Percentiles rank a stretch among this genome's conserved stretches.
Evolutionary conservation across 1,140 invertebrate species (phyloP).

Genomic region (Tetramorium parvispinum): DNA sequence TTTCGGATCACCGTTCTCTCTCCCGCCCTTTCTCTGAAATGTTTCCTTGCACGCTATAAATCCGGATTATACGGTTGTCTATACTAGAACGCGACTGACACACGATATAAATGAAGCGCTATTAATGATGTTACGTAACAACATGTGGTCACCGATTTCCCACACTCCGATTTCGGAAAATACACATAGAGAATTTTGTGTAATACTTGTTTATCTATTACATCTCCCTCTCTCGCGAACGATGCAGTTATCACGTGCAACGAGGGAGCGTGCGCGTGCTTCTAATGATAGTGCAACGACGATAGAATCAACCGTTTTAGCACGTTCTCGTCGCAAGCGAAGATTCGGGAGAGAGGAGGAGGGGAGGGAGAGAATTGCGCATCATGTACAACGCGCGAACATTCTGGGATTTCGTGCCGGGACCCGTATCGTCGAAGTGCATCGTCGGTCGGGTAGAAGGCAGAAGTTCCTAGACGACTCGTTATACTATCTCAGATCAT

Average conservation of each 20-base stretch:
- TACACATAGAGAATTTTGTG: slow-evolving; percentile 21
- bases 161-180: not conserved
- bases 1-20: not conserved
- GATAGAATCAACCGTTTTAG: slow-evolving; percentile 43
- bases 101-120: slow-evolving; percentile 11
- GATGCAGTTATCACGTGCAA: slow-evolving; percentile 25
- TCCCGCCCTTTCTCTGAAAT: not conserved
- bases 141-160: not conserved
- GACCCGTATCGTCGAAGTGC: slow-evolving; percentile 15
- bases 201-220: not conserved
- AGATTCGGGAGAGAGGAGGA: not conserved
- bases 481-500: slow-evolving; percentile 72
- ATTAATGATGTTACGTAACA: slow-evolving; percentile 29
- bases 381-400: slow-evolving; percentile 16
- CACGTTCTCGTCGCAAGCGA: slow-evolving; percentile 28
- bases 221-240: not conserved
- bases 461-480: slow-evolving; percentile 56
- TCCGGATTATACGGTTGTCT: slow-evolving; percentile 33
- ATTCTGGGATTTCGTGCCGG: slow-evolving; percentile 29
- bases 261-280: not conserved
- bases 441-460: slow-evolving; percentile 24
- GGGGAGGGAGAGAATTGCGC: not conserved
- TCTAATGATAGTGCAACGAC: slow-evolving; percentile 16
- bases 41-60: slow-evolving; percentile 25
- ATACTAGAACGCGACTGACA: slow-evolving; percentile 14